Evolutionary conservation across 2,113 vertebrate genomes (phyloP), one percentile per base, ranked within the genome.

Genomic region (Paratilapia polleni): DNA sequence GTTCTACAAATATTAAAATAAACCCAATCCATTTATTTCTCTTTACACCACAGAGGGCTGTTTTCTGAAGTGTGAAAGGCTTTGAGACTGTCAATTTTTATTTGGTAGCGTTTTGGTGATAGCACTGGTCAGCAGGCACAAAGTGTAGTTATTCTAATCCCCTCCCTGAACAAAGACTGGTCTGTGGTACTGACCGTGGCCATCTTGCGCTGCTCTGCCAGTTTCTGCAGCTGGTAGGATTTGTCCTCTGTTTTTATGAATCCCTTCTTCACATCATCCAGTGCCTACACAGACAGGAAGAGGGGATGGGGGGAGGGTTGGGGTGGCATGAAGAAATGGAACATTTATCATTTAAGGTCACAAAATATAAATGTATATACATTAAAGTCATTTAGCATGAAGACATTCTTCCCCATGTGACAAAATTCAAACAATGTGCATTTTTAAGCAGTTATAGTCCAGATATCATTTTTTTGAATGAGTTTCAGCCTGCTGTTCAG

Each of bases 171-270:
- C 94, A 95, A 94, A 95, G 89, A 88, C 31, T 41, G 84, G 88
- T 83, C 77, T 95, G 93, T 95, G 81, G 86, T 78, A 91, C 97
- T 95, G 95, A 99, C 98, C 97, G 97, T 97, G 85, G 97, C 96
- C 97, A 98, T 99, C 95, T 99, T 99, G 68, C 96, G 96, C 94
- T 99, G 98, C 96, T 99, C 98, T 28, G 97, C 97, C 28, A 99
- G 96, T 88, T 98, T 99, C 96, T 99, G 98, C 75, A 99, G 93
- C 94, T 99, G 98, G 94, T 99, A 99, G 84, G 98, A 97, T 92
- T 98, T 99, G 94, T 99, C 98, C 82, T 98, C 98, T 0, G 97
- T 97, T 95, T 98, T 99, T 93, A 99, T 98, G 92, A 98, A 98
- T 88, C 98, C 98, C 95, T 97, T 98, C 96, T 99, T 98, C 91